phyloP scores from a whole-genome alignment of 2,113 vertebrate species.

The Glaucidium brasilianum region DNA sequence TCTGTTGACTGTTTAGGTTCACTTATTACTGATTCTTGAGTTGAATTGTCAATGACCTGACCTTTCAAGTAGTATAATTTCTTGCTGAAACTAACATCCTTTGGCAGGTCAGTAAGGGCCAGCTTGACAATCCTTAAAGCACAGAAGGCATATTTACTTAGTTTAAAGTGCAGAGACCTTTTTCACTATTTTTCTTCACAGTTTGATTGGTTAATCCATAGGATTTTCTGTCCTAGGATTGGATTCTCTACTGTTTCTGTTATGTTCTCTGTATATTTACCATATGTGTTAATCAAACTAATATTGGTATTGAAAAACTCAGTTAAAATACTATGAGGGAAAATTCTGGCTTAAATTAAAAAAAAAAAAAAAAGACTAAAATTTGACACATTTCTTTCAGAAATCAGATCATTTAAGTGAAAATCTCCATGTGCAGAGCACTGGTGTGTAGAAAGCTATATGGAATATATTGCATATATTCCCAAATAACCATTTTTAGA shows the following conservation, averaged over 20 bases:
- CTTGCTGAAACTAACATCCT: background rate
- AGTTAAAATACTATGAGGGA: background rate
- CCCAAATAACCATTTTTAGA: background rate
- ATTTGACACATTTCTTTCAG: background rate
- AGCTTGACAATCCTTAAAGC: background rate
- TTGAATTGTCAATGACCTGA: slow-evolving; percentile 31
- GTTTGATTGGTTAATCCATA: background rate
- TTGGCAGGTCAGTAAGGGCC: background rate
- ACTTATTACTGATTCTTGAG: background rate
- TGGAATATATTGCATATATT: background rate
- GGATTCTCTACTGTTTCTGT: background rate
- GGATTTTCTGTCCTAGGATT: background rate
- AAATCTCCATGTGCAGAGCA: background rate
- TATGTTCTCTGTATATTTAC: background rate
- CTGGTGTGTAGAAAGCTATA: background rate
- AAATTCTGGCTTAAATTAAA: background rate
- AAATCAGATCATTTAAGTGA: background rate
- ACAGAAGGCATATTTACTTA: background rate
- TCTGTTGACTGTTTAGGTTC: slow-evolving; percentile 37
- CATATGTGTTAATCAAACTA: background rate
- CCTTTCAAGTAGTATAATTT: slow-evolving; percentile 22
- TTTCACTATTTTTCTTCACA: background rate
- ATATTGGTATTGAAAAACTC: background rate
- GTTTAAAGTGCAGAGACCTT: background rate
- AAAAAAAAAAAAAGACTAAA: background rate